Evolutionary conservation across 2,113 vertebrate species (phyloP).

Genomic region (Rhynchopsitta pachyrhyncha): DNA sequence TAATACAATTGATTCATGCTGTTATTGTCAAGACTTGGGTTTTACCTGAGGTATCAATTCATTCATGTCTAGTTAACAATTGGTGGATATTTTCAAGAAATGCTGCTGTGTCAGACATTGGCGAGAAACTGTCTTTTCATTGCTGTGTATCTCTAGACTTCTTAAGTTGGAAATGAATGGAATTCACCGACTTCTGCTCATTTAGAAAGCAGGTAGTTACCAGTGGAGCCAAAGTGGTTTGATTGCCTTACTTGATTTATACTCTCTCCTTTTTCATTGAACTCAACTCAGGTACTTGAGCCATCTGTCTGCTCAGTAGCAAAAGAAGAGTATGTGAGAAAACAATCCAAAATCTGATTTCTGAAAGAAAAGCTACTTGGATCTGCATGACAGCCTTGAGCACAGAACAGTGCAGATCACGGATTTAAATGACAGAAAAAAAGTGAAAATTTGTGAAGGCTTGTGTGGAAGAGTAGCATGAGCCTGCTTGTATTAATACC

Average conservation of each 20-base stretch:
- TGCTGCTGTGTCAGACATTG: background rate
- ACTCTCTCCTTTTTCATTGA: conserved; percentile 12
- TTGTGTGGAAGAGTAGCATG: background rate
- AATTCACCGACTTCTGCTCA: background rate
- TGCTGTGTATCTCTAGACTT: background rate
- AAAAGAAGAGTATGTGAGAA: conserved; percentile 16
- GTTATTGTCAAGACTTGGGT: background rate
- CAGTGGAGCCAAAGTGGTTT: background rate
- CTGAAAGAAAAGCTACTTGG: background rate
- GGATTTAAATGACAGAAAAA: background rate
- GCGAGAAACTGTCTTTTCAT: background rate
- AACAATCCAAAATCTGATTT: conserved; percentile 20
- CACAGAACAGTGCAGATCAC: background rate
- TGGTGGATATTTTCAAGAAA: background rate
- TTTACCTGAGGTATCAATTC: background rate
- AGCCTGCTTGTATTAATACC: background rate
- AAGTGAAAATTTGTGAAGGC: background rate
- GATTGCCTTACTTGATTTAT: background rate
- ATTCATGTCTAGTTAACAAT: background rate
- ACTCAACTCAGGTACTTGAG: conserved; percentile 27
- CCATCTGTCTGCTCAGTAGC: background rate
- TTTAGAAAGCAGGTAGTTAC: background rate
- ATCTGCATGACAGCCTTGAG: conserved; percentile 9
- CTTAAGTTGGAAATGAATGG: background rate
- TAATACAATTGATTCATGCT: background rate